Percentiles rank a stretch among this genome's conserved stretches.
Conservation (phyloP, 1,140 invertebrate genomes). For the Drosophila rufa region DNA sequence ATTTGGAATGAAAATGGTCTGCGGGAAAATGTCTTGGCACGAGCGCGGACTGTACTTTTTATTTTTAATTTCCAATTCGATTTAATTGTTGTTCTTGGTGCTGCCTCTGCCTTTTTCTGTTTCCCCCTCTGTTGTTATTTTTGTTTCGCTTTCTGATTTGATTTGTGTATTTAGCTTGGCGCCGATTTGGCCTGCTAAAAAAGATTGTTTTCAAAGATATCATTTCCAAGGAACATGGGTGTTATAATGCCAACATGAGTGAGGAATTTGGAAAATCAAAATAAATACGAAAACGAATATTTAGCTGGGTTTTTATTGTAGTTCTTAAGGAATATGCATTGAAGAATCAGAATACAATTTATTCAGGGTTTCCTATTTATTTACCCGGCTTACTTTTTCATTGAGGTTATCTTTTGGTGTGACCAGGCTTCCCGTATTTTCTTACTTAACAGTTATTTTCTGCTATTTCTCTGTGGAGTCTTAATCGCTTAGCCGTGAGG, state of each 20-base stretch:
- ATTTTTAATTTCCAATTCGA: constrained; percentile 55
- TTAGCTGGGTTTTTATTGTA: too few relatives aligned
- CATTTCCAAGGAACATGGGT: constrained; percentile 2
- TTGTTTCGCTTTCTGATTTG: constrained; percentile 46
- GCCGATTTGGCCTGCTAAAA: constrained; percentile 1
- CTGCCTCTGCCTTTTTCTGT: constrained; percentile 22
- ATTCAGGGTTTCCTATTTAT: too few relatives aligned
- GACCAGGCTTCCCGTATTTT: neutral
- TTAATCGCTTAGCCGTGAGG: constrained; percentile 1
- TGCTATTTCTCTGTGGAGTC: constrained; percentile 1
- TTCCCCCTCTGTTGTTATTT: constrained; percentile 38
- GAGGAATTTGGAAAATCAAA: too few relatives aligned
- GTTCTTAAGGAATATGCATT: too few relatives aligned
- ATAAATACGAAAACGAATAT: too few relatives aligned
- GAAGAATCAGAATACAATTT: too few relatives aligned
- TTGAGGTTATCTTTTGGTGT: neutral
- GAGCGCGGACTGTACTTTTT: constrained; percentile 60
- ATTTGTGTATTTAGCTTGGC: constrained; percentile 36
- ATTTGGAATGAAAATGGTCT: constrained; percentile 55
- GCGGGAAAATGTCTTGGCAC: neutral
- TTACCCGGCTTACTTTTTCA: too few relatives aligned
- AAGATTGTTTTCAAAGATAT: constrained; percentile 17
- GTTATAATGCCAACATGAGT: neutral
- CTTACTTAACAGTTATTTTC: neutral
- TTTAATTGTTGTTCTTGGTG: constrained; percentile 47